Percentiles rank a stretch among this genome's conserved stretches.
Conservation (phyloP, 2,113 vertebrate genomes). For the Helogale parvula region DNA sequence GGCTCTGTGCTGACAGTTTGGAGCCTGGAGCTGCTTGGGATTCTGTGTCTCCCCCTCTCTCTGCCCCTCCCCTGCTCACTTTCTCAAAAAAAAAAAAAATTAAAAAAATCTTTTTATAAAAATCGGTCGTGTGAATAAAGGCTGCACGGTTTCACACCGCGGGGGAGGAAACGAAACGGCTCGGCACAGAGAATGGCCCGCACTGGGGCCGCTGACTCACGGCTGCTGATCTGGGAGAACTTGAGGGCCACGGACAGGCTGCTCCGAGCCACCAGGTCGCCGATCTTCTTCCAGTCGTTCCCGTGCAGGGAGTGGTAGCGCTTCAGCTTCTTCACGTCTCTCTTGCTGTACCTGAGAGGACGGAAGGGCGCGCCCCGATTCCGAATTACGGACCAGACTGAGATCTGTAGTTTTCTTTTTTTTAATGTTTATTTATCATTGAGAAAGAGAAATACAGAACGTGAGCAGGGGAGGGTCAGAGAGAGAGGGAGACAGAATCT, state of each 20-base stretch:
- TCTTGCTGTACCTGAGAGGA: conserved; percentile 78
- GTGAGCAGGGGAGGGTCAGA: neutral
- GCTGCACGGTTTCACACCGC: neutral
- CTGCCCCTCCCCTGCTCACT: no score
- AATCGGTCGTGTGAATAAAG: neutral
- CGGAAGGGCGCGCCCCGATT: neutral
- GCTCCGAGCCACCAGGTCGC: conserved; percentile 83
- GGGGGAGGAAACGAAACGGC: accelerated
- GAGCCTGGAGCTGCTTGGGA: no score
- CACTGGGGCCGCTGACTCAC: conserved; percentile 56
- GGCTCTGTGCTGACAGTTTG: no score
- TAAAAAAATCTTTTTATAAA: no score
- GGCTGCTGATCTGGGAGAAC: conserved; percentile 82
- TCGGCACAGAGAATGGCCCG: neutral
- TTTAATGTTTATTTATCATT: no score
- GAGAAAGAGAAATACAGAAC: no score
- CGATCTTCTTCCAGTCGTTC: conserved; percentile 87
- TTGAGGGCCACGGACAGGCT: conserved; percentile 83
- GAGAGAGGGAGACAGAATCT: no score
- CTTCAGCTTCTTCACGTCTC: conserved; percentile 82
- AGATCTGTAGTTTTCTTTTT: neutral
- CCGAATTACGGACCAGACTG: neutral
- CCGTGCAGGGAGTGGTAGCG: conserved; percentile 81
- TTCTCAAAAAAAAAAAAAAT: no score
- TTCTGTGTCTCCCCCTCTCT: no score